Evolutionary conservation across 1,140 invertebrate genomes (phyloP).

Genomic region (Semibalanus balanoides): DNA sequence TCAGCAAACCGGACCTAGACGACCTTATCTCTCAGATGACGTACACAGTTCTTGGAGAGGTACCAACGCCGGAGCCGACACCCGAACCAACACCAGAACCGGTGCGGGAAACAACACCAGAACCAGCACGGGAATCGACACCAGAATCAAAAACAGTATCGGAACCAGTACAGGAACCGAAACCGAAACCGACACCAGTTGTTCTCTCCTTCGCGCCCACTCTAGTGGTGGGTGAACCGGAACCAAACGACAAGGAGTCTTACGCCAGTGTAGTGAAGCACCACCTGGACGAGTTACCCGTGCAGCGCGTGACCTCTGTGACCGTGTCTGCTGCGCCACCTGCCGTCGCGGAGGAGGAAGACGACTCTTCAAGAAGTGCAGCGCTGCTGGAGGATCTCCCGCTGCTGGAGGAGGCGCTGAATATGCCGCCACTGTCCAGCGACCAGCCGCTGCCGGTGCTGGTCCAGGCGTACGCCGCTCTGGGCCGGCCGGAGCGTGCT

Average conservation of each 20-base stretch:
- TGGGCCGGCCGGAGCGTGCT: not conserved
- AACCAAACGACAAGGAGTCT: not conserved
- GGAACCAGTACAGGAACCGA: too few relatives aligned
- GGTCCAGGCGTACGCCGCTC: not conserved
- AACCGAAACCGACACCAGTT: too few relatives aligned
- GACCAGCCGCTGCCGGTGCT: not conserved
- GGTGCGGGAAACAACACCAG: too few relatives aligned
- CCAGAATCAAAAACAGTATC: too few relatives aligned
- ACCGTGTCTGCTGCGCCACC: not conserved
- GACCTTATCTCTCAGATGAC: not conserved
- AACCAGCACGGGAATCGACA: too few relatives aligned
- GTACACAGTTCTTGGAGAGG: not conserved
- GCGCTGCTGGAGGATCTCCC: not conserved
- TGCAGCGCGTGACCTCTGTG: not conserved
- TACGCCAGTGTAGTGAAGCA: not conserved
- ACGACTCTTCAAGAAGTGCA: not conserved
- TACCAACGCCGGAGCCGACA: too few relatives aligned
- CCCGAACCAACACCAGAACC: too few relatives aligned
- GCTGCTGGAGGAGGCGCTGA: not conserved
- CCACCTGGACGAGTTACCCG: not conserved
- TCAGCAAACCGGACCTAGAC: not conserved
- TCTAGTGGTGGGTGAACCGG: too few relatives aligned
- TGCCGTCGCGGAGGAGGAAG: not conserved
- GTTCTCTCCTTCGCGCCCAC: not conserved
- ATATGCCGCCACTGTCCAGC: not conserved